Evolutionary conservation across 2,797 vertebrate genomes (phyloP).

Genomic region (Arrhamphus sclerolepis): DNA sequence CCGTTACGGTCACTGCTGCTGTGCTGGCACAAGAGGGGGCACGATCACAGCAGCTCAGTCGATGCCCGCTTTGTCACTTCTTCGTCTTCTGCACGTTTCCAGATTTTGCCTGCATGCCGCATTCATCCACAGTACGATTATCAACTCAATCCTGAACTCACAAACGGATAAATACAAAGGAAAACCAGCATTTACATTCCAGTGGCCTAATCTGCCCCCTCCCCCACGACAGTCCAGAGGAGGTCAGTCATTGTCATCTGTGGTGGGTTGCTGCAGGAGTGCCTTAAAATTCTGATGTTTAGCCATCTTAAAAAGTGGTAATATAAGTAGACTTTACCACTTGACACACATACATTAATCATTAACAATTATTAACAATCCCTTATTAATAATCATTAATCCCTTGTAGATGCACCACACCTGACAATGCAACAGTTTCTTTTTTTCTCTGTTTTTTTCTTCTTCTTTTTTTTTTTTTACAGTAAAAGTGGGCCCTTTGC

Average conservation of each 20-base stretch:
- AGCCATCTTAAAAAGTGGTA: constrained; percentile 44
- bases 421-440: constrained; percentile 66
- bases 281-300: constrained; percentile 54
- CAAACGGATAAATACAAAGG: constrained; percentile 36
- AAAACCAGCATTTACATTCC: constrained; percentile 73
- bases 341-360: constrained; percentile 71
- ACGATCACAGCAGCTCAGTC: constrained; percentile 66
- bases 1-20: constrained; percentile 69
- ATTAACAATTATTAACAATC: constrained; percentile 78
- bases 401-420: constrained; percentile 72
- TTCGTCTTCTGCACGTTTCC: constrained; percentile 11
- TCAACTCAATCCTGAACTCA: constrained; percentile 26
- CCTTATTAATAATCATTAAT: constrained; percentile 77
- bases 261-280: constrained; percentile 42
- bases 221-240: constrained; percentile 49
- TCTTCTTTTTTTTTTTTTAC: constrained; percentile 46
- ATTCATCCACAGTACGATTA: constrained; percentile 35
- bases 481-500: constrained; percentile 68
- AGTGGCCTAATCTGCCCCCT: constrained; percentile 50
- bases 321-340: constrained; percentile 70
- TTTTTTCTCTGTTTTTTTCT: constrained; percentile 42
- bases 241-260: constrained; percentile 60
- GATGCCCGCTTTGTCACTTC: constrained; percentile 36
- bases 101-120: constrained; percentile 27
- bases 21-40: constrained; percentile 40